Percentiles rank a stretch among this genome's conserved stretches.
Conservation (phyloP, 2,113 vertebrate genomes). For the Sebastes fasciatus region DNA sequence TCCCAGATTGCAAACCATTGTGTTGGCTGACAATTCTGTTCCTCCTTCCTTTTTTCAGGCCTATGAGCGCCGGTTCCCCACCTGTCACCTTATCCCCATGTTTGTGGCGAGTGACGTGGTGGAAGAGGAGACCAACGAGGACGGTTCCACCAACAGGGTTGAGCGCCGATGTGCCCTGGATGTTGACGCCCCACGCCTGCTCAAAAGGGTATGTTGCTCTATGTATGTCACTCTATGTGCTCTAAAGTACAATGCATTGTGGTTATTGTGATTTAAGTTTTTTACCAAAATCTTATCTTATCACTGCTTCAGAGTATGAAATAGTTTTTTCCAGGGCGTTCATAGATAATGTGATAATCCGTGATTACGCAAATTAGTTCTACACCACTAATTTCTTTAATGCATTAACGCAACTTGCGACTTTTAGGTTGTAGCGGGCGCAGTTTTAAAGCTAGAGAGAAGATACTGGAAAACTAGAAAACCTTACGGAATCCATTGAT, state of each 20-base stretch:
- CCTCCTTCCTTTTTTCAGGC: slow-evolving; percentile 82
- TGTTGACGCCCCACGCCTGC: slow-evolving; percentile 92
- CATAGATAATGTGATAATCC: no score
- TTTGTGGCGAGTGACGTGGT: slow-evolving; percentile 94
- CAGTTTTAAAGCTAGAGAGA: no score
- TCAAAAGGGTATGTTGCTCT: slow-evolving; percentile 89
- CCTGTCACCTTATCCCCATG: slow-evolving; percentile 96
- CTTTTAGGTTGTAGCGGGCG: no score
- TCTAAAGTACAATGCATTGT: background rate
- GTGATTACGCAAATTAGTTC: no score
- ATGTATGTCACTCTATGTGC: background rate
- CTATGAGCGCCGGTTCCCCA: slow-evolving; percentile 95
- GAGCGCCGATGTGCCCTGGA: slow-evolving; percentile 96
- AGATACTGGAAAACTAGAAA: no score
- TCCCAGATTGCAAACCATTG: background rate
- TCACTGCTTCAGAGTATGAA: background rate
- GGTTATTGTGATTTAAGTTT: background rate
- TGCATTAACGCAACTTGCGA: no score
- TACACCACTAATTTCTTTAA: no score
- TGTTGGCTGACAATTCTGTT: background rate
- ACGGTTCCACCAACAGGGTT: slow-evolving; percentile 84
- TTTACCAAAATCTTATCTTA: background rate
- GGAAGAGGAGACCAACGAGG: slow-evolving; percentile 89
- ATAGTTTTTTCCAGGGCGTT: background rate
- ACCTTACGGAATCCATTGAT: no score